These are phyloP conservation scores for Tipula confusa DNA, from an alignment of 2,888 invertebrate species.

Conservation along the genomic window DNA sequence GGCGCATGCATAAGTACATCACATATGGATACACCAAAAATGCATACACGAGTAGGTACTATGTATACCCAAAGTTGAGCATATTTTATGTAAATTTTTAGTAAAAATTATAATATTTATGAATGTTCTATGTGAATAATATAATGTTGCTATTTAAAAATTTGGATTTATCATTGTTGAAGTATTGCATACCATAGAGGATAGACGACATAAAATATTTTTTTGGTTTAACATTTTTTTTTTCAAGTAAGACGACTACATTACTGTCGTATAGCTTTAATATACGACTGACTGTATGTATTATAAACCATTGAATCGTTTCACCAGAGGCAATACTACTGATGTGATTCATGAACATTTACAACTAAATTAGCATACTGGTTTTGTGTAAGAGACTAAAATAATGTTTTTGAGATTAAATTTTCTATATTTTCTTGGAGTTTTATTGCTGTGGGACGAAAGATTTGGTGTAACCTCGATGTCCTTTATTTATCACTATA, in stretches of 20 bases:
- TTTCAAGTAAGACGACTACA: neutral
- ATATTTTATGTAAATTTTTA: slow-evolving; percentile 16
- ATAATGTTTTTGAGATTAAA: too few species aligned
- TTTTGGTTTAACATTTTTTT: too few species aligned
- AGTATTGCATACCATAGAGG: neutral
- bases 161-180: slow-evolving; percentile 12
- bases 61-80: neutral
- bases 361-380: neutral
- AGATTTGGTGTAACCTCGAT: too few species aligned
- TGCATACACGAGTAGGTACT: too few species aligned
- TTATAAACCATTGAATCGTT: neutral
- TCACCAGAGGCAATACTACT: neutral
- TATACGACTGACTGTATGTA: neutral
- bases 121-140: slow-evolving; percentile 15
- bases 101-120: slow-evolving; percentile 16
- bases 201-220: neutral
- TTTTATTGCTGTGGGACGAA: too few species aligned
- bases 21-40: neutral
- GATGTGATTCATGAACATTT: neutral
- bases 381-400: too few species aligned
- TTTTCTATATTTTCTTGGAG: too few species aligned
- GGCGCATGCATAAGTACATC: neutral
- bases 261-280: neutral
- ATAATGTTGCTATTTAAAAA: slow-evolving; percentile 3
- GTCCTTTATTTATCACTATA: too few species aligned